phyloP scores from a whole-genome alignment of 2,797 vertebrate genomes.

The Monodelphis domestica region DNA sequence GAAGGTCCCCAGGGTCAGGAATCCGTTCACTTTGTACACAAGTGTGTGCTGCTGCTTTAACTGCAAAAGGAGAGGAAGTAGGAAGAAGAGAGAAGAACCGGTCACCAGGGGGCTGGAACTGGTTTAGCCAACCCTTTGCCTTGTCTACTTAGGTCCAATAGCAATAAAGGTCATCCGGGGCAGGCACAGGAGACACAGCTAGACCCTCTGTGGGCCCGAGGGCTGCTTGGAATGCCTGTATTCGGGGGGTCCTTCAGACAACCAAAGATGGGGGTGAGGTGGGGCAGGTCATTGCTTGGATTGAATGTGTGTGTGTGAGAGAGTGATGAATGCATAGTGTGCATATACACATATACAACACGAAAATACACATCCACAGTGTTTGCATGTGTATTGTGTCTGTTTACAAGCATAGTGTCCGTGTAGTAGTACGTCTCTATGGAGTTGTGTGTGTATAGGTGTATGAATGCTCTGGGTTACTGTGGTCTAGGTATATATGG shows the following conservation, averaged over 20 bases:
- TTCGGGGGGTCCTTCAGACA: background rate
- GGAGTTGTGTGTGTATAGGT: no score
- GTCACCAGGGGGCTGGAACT: background rate
- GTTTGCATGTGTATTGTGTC: no score
- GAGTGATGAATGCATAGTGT: no score
- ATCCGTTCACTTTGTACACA: slow-evolving; percentile 94
- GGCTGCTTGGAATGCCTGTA: background rate
- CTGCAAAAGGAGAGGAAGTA: slow-evolving; percentile 75
- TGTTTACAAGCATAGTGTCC: no score
- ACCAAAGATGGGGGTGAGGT: background rate
- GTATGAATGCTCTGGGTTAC: background rate
- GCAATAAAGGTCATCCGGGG: background rate
- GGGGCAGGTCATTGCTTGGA: background rate
- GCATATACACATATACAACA: background rate
- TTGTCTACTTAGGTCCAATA: background rate
- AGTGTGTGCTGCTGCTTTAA: slow-evolving; percentile 92
- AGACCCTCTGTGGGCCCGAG: background rate
- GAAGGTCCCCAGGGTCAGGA: slow-evolving; percentile 93
- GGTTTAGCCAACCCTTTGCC: background rate
- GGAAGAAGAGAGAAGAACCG: background rate
- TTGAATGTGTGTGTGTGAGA: background rate
- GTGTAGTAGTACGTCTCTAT: no score
- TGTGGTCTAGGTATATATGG: background rate
- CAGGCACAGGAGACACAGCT: no score
- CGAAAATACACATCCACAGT: no score